Evolutionary conservation across 2,113 vertebrate species (phyloP).

Genomic region (Cygnus buccinator): DNA sequence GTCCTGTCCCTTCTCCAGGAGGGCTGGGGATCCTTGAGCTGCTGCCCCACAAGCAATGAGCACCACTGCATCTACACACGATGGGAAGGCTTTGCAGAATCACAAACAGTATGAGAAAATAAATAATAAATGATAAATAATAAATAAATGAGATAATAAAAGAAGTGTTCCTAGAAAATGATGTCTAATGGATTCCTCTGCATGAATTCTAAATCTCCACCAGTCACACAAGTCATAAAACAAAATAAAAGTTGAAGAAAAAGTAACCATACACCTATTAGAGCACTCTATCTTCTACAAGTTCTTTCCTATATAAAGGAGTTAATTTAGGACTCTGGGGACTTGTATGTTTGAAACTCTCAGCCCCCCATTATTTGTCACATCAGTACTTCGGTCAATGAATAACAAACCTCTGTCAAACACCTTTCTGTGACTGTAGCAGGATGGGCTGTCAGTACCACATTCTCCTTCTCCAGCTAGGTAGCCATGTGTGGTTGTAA

Average conservation of each 20-base stretch:
- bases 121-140: neutral
- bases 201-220: neutral
- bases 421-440: neutral
- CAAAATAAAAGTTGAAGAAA: neutral
- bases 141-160: neutral
- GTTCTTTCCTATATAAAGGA: neutral
- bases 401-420: neutral
- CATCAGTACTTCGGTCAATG: neutral
- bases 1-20: neutral
- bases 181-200: neutral
- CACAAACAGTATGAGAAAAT: neutral
- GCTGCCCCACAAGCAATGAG: neutral
- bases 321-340: neutral
- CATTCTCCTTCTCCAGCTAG: neutral
- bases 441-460: neutral
- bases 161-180: neutral
- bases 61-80: neutral
- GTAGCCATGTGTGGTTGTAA: neutral
- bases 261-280: neutral
- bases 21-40: neutral
- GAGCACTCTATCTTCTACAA: neutral
- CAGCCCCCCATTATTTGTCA: neutral
- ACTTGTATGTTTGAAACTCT: neutral
- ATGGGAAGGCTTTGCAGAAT: neutral
- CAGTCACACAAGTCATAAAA: neutral